phyloP scores from a whole-genome alignment of 2,888 invertebrate genomes.

The Melinopterus prodromus region DNA sequence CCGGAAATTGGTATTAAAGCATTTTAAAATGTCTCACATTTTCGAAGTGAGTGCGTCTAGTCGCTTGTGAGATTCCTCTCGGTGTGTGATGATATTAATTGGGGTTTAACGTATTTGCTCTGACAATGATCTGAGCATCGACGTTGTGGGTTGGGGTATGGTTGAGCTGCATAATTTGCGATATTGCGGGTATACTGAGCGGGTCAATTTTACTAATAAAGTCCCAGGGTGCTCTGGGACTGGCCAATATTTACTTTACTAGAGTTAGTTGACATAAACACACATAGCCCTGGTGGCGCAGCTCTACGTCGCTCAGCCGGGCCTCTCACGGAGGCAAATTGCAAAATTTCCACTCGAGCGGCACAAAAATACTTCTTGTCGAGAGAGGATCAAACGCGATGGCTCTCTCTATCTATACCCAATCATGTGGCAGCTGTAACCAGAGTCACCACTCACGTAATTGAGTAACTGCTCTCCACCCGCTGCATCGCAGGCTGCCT shows the following conservation, averaged over 20 bases:
- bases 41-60: no score
- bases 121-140: not conserved
- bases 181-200: conserved; percentile 41
- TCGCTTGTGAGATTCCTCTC: no score
- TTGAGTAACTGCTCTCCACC: conserved; percentile 53
- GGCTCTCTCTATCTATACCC: conserved; percentile 50
- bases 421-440: conserved; percentile 50
- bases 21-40: no score
- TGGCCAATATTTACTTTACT: conserved; percentile 58
- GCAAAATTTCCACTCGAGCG: conserved; percentile 55
- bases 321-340: conserved; percentile 42
- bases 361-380: conserved; percentile 58
- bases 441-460: conserved; percentile 52
- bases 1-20: no score
- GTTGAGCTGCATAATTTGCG: conserved; percentile 15
- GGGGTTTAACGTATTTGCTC: not conserved
- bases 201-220: conserved; percentile 59
- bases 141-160: no score
- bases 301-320: not conserved
- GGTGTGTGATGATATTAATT: not conserved
- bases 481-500: conserved; percentile 20
- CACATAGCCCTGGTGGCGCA: conserved; percentile 48
- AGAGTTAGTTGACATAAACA: conserved; percentile 59
- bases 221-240: conserved; percentile 51
- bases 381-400: conserved; percentile 50